Evolutionary conservation across 2,113 vertebrate species (phyloP), one percentile per base, ranked within the genome.

Genomic region (Electrona antarctica): DNA sequence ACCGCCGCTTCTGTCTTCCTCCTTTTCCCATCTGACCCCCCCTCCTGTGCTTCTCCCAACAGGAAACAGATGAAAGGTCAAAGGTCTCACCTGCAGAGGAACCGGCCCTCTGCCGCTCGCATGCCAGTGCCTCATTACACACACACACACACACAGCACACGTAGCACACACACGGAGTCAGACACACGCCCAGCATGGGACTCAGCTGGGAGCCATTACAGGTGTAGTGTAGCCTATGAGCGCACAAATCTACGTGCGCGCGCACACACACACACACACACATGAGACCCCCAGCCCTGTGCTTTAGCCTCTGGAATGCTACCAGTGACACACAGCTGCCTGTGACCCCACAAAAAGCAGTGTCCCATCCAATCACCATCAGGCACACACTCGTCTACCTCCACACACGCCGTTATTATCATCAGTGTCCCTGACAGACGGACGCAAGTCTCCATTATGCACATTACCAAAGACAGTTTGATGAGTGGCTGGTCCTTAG

Each of bases 21-120:
- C 67, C 14, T 65, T 67, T 80, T 80, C 75, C 80, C 49, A 60
- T 57, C 50, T 14, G 0, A 41, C 80, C 65, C 71, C 84, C 67
- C 76, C 64, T n/a, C 71, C 60, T 77, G 33, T 2, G 33, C 65
- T 71, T 65, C 76, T 56, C 77, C 33, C 88, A 91, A 91, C 89
- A 80, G 87, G 82, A 90, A 93, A 91, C 91, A 93, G 92, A 93
- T 93, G 92, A 91, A 88, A 87, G 92, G 91, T 93, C 92, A 93
- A 90, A 93, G 91, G 92, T 91, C 89, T 93, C 93, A 94, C 92
- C 92, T 93, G 90, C 88, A 84, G 90, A 91, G 92, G 92, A 94
- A 94, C 88, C 85, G 66, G 83, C 84, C 87, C 82, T 91, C 91
- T 88, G 90, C 86, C 77, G 71, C 82, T 92, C 87, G 87, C 93